Percentiles rank a stretch among this genome's conserved stretches.
Conservation (phyloP, 2,113 vertebrate species). For the Uropsilus gracilis region DNA sequence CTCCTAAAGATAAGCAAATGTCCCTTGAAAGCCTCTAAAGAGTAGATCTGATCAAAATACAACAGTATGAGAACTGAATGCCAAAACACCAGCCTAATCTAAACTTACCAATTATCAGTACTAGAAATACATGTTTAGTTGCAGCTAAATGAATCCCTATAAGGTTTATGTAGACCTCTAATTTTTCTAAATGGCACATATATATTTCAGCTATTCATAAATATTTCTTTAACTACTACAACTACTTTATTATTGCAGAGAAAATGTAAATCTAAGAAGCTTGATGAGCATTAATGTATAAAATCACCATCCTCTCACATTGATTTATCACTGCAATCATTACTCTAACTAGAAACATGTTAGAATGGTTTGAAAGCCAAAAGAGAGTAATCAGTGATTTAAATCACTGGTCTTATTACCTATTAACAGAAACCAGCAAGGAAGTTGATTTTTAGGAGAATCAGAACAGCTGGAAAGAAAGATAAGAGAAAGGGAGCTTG, state of each 20-base stretch:
- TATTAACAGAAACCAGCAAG: slow-evolving; percentile 76
- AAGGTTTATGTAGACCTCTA: background rate
- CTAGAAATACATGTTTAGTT: slow-evolving; percentile 36
- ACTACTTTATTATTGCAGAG: slow-evolving; percentile 68
- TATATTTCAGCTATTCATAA: slow-evolving; percentile 65
- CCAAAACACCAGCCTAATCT: background rate
- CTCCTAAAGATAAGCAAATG: background rate
- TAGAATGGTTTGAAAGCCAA: slow-evolving; percentile 73
- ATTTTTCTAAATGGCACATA: slow-evolving; percentile 19
- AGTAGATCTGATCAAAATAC: background rate
- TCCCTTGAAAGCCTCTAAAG: background rate
- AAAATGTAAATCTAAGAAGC: slow-evolving; percentile 74
- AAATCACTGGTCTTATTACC: slow-evolving; percentile 75
- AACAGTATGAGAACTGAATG: background rate
- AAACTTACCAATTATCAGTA: background rate
- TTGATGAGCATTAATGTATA: slow-evolving; percentile 64
- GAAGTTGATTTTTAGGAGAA: slow-evolving; percentile 73
- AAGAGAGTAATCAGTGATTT: slow-evolving; percentile 69
- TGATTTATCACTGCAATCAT: slow-evolving; percentile 64
- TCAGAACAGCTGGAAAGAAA: slow-evolving; percentile 74
- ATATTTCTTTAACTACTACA: slow-evolving; percentile 62
- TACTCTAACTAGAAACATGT: slow-evolving; percentile 58
- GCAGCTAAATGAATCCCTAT: background rate
- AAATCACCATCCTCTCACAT: slow-evolving; percentile 57
- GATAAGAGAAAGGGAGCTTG: slow-evolving; percentile 47